Evolutionary conservation across 1,140 invertebrate genomes (phyloP).

Genomic region (Apis cerana): DNA sequence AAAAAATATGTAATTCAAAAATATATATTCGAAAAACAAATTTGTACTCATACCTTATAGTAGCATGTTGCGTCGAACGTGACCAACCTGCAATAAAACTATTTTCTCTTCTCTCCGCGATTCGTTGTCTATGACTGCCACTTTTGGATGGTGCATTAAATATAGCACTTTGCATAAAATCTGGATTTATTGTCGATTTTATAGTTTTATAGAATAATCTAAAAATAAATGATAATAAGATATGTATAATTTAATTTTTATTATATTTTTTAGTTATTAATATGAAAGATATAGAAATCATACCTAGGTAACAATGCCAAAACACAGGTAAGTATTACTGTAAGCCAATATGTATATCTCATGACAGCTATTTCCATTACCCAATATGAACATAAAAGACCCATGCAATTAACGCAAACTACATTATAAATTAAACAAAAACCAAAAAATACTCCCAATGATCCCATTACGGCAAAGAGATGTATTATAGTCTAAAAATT

Average conservation of each 20-base stretch:
- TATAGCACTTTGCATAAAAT: conserved; percentile 71
- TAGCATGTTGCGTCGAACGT: conserved; percentile 76
- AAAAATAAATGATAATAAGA: neutral
- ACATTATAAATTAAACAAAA: conserved; percentile 93
- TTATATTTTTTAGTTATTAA: neutral
- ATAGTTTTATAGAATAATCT: conserved; percentile 74
- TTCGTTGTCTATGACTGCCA: conserved; percentile 64
- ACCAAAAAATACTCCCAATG: conserved; percentile 90
- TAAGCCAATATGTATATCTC: conserved; percentile 90
- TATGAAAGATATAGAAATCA: neutral
- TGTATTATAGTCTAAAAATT: conserved; percentile 92
- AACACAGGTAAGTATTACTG: conserved; percentile 88
- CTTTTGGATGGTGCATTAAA: conserved; percentile 58
- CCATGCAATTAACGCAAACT: conserved; percentile 89
- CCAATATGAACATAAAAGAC: conserved; percentile 92
- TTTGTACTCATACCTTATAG: conserved; percentile 72
- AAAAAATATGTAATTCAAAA: neutral
- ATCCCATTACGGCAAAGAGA: conserved; percentile 87
- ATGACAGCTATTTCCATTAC: conserved; percentile 90
- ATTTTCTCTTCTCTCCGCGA: conserved; percentile 68
- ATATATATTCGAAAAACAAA: neutral
- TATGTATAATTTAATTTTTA: neutral
- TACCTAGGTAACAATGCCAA: conserved; percentile 93
- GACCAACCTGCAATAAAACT: conserved; percentile 78
- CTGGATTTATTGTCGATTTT: conserved; percentile 73